Percentiles rank a stretch among this genome's conserved stretches.
phyloP scores from a whole-genome alignment of 2,888 invertebrate species.

The Kryphioiulus occultus region DNA sequence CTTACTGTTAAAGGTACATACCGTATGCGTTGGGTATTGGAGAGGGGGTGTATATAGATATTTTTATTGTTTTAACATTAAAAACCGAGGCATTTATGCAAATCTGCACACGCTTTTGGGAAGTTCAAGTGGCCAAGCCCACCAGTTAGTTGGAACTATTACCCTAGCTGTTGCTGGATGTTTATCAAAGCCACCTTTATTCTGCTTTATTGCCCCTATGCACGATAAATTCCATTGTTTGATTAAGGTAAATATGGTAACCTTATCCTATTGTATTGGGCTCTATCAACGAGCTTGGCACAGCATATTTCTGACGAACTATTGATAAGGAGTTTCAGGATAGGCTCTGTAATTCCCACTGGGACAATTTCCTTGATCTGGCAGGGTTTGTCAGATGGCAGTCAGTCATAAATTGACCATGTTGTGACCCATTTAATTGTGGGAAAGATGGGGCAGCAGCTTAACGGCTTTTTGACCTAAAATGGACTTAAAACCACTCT shows the following conservation, averaged over 20 bases:
- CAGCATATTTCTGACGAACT: neutral
- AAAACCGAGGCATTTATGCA: neutral
- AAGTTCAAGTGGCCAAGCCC: neutral
- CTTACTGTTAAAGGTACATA: neutral
- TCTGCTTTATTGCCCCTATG: neutral
- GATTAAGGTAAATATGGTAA: slow-evolving; percentile 34
- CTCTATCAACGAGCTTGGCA: neutral
- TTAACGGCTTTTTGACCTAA: neutral
- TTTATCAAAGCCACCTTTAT: neutral
- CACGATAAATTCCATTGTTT: slow-evolving; percentile 24
- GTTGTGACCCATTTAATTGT: neutral
- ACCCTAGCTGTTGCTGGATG: neutral
- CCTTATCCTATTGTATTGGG: neutral
- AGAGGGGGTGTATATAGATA: neutral
- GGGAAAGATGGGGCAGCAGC: neutral
- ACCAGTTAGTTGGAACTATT: neutral
- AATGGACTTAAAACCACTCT: neutral
- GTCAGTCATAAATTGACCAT: neutral
- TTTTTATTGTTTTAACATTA: neutral
- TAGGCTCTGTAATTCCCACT: neutral
- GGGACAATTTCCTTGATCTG: neutral
- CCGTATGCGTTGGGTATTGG: neutral
- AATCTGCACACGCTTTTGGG: neutral
- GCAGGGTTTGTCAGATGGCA: neutral
- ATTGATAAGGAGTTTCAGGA: neutral